Percentiles rank a stretch among this genome's conserved stretches.
Conservation (phyloP, 2,797 vertebrate species). For the Notolepis coatsorum region DNA sequence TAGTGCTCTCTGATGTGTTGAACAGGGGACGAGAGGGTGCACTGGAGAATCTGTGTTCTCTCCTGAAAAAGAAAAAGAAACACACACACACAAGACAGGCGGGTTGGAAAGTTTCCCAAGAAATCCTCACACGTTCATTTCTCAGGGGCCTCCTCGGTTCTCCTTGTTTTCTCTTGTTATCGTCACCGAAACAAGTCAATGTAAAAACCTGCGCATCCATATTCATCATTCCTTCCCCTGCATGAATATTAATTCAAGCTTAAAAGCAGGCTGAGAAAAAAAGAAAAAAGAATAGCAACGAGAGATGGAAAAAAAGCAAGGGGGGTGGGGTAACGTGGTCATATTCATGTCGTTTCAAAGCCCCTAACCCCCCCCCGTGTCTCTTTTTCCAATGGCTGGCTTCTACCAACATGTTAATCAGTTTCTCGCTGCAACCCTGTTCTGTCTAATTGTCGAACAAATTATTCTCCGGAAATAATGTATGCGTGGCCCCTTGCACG, state of each 20-base stretch:
- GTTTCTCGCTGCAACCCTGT: constrained; percentile 65
- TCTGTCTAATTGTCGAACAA: constrained; percentile 78
- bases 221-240: constrained; percentile 66
- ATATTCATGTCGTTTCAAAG: constrained; percentile 77
- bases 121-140: constrained; percentile 55
- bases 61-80: constrained; percentile 6
- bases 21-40: constrained; percentile 9
- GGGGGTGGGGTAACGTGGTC: constrained; percentile 26
- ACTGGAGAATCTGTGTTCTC: constrained; percentile 32
- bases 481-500: constrained; percentile 70
- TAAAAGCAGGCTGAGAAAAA: constrained; percentile 44
- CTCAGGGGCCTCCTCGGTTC: constrained; percentile 49
- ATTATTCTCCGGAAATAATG: constrained; percentile 75
- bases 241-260: constrained; percentile 75
- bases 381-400: constrained; percentile 64
- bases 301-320: constrained; percentile 51
- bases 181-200: constrained; percentile 62
- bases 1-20: constrained; percentile 39
- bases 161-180: constrained; percentile 62
- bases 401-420: constrained; percentile 79
- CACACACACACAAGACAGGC: constrained; percentile 5
- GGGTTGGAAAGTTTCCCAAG: constrained; percentile 43
- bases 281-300: constrained; percentile 37
- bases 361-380: too few relatives aligned
- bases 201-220: constrained; percentile 68